Conservation (phyloP, 2,113 vertebrate genomes). For the Dasyurus viverrinus region DNA sequence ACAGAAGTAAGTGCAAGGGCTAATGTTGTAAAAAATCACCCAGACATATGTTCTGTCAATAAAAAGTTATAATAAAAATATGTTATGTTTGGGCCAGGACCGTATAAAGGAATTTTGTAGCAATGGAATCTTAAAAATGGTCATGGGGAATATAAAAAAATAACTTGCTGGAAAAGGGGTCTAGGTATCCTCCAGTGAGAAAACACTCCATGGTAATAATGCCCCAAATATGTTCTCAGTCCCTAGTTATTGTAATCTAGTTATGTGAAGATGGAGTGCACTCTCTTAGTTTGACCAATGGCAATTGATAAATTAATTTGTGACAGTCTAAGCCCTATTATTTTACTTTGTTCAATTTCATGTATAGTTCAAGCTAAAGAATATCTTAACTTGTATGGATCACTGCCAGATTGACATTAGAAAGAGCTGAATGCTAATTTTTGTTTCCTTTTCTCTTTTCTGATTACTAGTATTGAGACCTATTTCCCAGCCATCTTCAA, state of each 20-base stretch:
- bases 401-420: not conserved
- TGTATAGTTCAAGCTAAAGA: not conserved
- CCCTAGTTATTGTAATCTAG: not conserved
- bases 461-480: not conserved
- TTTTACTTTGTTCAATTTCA: not conserved
- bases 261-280: not conserved
- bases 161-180: not conserved
- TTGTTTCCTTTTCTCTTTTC: not conserved
- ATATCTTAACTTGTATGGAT: not conserved
- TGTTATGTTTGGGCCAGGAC: not conserved
- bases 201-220: not conserved
- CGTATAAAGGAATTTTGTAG: not conserved
- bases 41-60: too few relatives aligned
- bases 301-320: not conserved
- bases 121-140: not conserved
- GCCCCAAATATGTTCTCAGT: not conserved
- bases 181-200: not conserved
- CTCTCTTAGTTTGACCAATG: not conserved
- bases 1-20: too few relatives aligned
- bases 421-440: not conserved
- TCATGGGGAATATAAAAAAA: not conserved
- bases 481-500: not conserved
- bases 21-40: too few relatives aligned
- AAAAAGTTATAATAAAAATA: not conserved
- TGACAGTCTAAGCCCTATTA: not conserved